Conservation (phyloP, 2,113 vertebrate species). For the Ceyx melanurus region DNA sequence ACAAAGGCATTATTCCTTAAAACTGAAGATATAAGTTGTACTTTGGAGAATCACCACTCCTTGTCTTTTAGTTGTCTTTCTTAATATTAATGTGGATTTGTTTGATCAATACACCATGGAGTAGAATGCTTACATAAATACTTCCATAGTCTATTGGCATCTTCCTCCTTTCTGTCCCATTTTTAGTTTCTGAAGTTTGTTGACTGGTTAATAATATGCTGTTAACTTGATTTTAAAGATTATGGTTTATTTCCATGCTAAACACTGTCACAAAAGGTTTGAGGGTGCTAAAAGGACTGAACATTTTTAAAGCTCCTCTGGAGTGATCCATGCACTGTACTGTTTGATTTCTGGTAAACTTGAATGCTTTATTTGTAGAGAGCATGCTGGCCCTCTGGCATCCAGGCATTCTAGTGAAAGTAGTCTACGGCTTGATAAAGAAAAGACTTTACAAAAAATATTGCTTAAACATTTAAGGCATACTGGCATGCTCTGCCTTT, state of each 20-base stretch:
- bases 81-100: background rate
- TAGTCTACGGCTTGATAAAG: background rate
- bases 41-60: background rate
- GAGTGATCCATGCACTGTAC: background rate
- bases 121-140: background rate
- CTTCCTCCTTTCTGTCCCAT: constrained; percentile 51
- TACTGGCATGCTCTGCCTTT: background rate
- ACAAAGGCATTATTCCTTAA: background rate
- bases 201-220: background rate
- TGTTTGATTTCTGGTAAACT: background rate
- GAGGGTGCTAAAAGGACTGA: background rate
- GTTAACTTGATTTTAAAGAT: background rate
- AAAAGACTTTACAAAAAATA: background rate
- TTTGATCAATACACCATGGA: background rate
- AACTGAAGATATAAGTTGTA: background rate
- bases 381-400: background rate
- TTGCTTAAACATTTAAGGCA: background rate
- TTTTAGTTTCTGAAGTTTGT: constrained; percentile 50
- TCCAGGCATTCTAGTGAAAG: background rate
- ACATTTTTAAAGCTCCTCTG: background rate
- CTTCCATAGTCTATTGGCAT: constrained; percentile 1
- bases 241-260: constrained; percentile 15
- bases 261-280: constrained; percentile 15
- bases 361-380: background rate
- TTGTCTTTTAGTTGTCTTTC: background rate